These are phyloP conservation scores for Urocitellus parryii DNA, from an alignment of 2,113 vertebrate genomes.

Conservation along the genomic window DNA sequence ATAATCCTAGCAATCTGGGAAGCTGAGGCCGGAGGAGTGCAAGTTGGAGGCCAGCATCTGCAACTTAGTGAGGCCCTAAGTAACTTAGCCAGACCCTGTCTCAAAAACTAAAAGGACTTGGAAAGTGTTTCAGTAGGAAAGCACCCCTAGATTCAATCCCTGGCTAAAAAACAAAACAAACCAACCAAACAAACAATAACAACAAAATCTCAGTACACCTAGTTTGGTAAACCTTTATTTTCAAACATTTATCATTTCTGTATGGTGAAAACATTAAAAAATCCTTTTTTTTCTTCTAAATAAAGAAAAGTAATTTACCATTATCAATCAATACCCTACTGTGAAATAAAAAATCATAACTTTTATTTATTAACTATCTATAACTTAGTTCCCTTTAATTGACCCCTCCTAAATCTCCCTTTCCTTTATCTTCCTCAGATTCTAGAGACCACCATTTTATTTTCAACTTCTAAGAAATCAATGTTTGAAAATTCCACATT, in stretches of 20 bases:
- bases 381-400: background rate
- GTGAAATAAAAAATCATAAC: background rate
- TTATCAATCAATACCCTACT: background rate
- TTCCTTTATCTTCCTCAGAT: background rate
- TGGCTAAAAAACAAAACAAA: no score
- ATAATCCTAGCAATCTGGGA: no score
- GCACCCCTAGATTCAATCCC: no score
- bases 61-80: no score
- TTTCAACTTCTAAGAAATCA: no score
- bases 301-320: background rate
- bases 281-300: background rate
- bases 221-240: background rate
- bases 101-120: no score
- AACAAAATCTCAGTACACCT: no score
- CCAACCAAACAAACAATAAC: no score
- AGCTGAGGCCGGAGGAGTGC: no score
- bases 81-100: no score
- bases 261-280: background rate
- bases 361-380: background rate
- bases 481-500: background rate
- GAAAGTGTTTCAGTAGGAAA: no score
- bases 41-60: no score
- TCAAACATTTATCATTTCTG: background rate
- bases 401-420: background rate
- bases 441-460: background rate